phyloP scores from a whole-genome alignment of 2,113 vertebrate genomes.

The Malurus cyaneus region DNA sequence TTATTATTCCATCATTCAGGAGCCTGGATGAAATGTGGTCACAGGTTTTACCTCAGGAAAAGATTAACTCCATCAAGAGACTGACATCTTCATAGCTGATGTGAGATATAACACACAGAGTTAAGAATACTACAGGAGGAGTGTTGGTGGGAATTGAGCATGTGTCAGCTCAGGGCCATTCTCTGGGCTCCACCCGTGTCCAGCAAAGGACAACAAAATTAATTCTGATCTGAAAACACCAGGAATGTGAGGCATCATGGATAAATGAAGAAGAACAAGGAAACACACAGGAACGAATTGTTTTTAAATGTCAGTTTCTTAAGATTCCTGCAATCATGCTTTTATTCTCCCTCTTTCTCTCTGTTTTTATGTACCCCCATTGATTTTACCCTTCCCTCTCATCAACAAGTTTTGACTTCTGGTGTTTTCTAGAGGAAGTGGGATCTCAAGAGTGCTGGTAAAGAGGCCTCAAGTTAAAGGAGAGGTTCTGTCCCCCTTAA shows the following conservation, averaged over 20 bases:
- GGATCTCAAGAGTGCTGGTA: background rate
- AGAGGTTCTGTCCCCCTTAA: background rate
- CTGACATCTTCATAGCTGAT: background rate
- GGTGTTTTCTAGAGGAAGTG: background rate
- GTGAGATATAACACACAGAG: background rate
- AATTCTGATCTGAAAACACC: background rate
- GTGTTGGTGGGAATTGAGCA: background rate
- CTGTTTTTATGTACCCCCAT: background rate
- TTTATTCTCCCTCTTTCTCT: background rate
- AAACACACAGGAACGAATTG: background rate
- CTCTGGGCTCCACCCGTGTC: background rate
- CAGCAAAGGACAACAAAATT: background rate
- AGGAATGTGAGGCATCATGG: background rate
- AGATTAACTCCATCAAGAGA: background rate
- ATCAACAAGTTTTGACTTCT: background rate
- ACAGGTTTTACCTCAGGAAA: background rate
- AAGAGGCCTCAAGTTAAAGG: background rate
- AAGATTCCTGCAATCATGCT: background rate
- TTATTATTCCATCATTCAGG: background rate
- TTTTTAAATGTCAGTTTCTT: background rate
- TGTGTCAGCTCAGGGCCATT: background rate
- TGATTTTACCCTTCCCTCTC: background rate
- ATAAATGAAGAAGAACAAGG: background rate
- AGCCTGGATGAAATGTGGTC: background rate
- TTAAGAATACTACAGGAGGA: background rate